Evolutionary conservation across 2,797 vertebrate species (phyloP), one percentile per base, ranked within the genome.

Genomic region (Discoglossus pictus): DNA sequence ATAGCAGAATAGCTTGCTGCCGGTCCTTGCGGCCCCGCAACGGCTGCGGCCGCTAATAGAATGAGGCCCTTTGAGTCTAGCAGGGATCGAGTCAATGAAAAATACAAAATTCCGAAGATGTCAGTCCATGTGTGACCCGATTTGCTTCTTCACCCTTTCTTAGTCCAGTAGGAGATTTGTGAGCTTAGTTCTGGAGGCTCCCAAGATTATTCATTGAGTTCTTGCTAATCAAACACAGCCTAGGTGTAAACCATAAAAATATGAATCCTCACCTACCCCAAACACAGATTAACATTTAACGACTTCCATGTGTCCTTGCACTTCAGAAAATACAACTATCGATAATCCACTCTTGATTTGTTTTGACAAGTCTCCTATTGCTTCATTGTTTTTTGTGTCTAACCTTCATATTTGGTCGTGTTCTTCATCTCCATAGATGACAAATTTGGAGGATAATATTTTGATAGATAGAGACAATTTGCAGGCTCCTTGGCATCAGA

Each of bases 291-390:
- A 40, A 35, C 36, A 23, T 23, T 39, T 63, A 63, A 63, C 27
- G 51, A 63, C 40, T 61, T 36, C 47, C 61, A 63, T 31, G 35
- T 63, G 61, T 63, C 35, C 8, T 31, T 21, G 35, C 16, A 39
- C 47, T 25, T 20, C 27, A 36, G 47, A 27, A 52, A 63, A 18
- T 52, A 51, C n/a, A 63, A 27, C n/a, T 40, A 39, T 23, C 40
- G 35, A 51, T 63, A 63, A 63, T 63, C 61, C 61, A 15, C 18
- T n/a, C 18, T 7, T 63, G 47, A 63, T 25, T 25, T 63, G 61
- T 63, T 63, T 42, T 63, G 61, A 63, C 61, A 63, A 17, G 10
- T 63, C 48, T 53, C 40, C 27, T 34, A 52, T 63, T 63, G 47
- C 61, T 50, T 42, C 18, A 16, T 48, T 16, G 21, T 50, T 40